Evolutionary conservation across 2,888 invertebrate genomes (phyloP).

Genomic region (Phortica magna): DNA sequence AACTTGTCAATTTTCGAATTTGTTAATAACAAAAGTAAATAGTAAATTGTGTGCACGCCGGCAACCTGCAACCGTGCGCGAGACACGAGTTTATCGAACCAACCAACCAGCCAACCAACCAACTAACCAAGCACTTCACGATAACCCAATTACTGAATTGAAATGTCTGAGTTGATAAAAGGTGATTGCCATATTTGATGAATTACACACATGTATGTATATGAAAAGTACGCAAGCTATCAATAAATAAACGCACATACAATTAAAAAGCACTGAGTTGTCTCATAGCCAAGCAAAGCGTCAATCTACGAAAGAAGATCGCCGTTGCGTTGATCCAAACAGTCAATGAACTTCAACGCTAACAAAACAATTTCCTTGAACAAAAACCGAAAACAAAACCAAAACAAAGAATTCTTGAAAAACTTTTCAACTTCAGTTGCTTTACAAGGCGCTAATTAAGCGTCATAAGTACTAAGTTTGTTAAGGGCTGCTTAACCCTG

Average conservation of each 20-base stretch:
- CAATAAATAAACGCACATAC: constrained; percentile 40
- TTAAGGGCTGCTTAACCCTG: neutral
- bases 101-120: constrained; percentile 25
- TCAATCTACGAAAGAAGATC: neutral
- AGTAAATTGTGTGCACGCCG: neutral
- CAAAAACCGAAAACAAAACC: neutral
- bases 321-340: too few species aligned
- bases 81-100: neutral
- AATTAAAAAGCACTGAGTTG: constrained; percentile 33
- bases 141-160: constrained; percentile 70
- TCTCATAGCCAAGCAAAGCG: neutral
- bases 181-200: constrained; percentile 61
- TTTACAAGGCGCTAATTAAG: neutral
- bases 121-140: constrained; percentile 50
- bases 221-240: constrained; percentile 19
- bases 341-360: constrained; percentile 11
- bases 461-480: neutral
- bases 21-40: constrained; percentile 47
- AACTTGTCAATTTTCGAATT: constrained; percentile 17
- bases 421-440: neutral
- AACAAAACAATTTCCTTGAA: constrained; percentile 1
- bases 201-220: constrained; percentile 44
- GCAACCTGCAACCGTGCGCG: neutral
- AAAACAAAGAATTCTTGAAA: neutral
- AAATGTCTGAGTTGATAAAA: constrained; percentile 61